A percentile compares a stretch with the other conserved stretches of the same genome.
These are phyloP conservation scores for Cantharis nigra DNA, from an alignment of 2,888 invertebrate species.

Conservation along the genomic window DNA sequence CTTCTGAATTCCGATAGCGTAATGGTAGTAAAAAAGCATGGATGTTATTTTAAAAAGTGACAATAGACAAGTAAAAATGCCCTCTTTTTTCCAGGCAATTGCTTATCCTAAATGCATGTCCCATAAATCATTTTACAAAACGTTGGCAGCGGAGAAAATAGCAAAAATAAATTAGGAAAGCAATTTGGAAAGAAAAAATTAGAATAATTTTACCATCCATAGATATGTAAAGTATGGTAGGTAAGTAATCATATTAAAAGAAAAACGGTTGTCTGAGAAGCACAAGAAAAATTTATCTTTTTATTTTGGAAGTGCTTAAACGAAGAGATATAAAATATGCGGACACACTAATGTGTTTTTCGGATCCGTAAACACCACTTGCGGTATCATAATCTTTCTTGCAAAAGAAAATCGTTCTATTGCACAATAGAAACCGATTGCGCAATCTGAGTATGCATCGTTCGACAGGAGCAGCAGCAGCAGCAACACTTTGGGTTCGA, in stretches of 20 bases:
- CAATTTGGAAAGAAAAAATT: neutral
- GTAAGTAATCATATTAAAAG: conserved; percentile 21
- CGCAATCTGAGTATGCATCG: conserved; percentile 35
- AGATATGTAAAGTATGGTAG: neutral
- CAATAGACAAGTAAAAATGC: neutral
- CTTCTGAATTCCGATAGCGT: neutral
- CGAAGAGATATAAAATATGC: conserved; percentile 25
- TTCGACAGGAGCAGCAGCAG: conserved; percentile 8
- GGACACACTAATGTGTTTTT: conserved; percentile 27
- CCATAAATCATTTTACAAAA: neutral
- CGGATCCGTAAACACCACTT: conserved; percentile 22
- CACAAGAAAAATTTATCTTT: conserved; percentile 8
- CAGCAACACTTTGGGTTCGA: conserved; percentile 7
- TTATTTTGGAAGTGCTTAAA: conserved; percentile 17
- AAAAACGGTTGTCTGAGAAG: conserved; percentile 12
- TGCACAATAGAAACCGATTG: conserved; percentile 26
- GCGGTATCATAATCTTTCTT: conserved; percentile 16
- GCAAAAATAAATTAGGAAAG: neutral
- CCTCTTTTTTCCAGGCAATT: neutral
- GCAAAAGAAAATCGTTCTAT: conserved; percentile 20
- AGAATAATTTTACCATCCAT: neutral
- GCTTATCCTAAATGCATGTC: neutral
- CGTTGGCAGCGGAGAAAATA: neutral
- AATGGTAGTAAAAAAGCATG: neutral
- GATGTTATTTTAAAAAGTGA: neutral